Percentiles rank a stretch among this genome's conserved stretches.
These are phyloP conservation scores for Hemicrepidius hirtus DNA, from an alignment of 2,888 invertebrate genomes.

Conservation along the genomic window DNA sequence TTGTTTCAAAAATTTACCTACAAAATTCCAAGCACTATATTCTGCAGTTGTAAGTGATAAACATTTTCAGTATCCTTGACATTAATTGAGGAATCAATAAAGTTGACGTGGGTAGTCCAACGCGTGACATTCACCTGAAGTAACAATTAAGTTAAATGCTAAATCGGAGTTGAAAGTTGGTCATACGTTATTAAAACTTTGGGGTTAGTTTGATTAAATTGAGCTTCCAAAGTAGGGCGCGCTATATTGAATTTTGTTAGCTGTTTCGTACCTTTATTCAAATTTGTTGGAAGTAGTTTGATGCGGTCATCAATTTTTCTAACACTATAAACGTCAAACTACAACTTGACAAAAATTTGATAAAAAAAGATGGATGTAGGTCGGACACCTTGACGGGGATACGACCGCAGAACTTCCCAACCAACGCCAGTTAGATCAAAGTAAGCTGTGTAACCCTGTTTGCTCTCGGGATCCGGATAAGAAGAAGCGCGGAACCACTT, in stretches of 20 bases:
- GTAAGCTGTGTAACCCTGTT: constrained; percentile 52
- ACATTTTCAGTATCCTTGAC: neutral
- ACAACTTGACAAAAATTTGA: constrained; percentile 47
- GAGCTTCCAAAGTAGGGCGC: constrained; percentile 32
- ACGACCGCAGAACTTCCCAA: constrained; percentile 33
- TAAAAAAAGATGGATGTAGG: constrained; percentile 42
- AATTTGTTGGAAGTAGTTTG: constrained; percentile 43
- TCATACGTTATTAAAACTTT: constrained; percentile 34
- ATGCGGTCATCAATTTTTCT: constrained; percentile 46
- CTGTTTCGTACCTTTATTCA: constrained; percentile 43
- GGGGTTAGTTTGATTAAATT: constrained; percentile 39
- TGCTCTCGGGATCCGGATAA: constrained; percentile 48
- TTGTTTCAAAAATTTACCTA: too few relatives aligned
- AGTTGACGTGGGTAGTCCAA: neutral
- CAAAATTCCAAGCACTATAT: too few relatives aligned
- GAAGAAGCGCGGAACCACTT: constrained; percentile 48
- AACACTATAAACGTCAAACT: constrained; percentile 42
- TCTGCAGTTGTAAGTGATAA: neutral
- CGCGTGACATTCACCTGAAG: constrained; percentile 12
- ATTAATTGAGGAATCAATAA: constrained; percentile 9
- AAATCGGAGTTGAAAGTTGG: constrained; percentile 22
- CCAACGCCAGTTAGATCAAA: constrained; percentile 46
- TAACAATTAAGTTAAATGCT: constrained; percentile 21
- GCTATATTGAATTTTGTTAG: constrained; percentile 35
- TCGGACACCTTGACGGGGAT: constrained; percentile 40